Base-by-base conservation (phyloP, 2,113 vertebrate genomes). In the Corythoichthys intestinalis region DNA sequence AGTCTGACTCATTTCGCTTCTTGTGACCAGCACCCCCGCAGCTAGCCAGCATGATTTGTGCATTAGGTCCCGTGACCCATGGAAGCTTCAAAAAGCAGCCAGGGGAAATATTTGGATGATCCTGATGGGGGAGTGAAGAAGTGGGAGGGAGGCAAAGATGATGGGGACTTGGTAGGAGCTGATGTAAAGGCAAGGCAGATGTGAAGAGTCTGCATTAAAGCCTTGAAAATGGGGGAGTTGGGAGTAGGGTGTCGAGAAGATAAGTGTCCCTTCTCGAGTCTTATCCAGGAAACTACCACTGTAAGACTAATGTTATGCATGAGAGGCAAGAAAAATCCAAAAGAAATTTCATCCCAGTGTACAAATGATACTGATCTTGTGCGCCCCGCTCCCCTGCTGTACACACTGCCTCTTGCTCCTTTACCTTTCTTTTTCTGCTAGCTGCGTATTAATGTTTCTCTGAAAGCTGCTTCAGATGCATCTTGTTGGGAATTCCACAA, bases 1-100 rank as follows among this genome's bases (percentile, higher is more conserved):
- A 85, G 73, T 88, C 88, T 84, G 78, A 85, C 83, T 86, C 77
- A 73, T 83, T 85, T 84, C 75, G 89, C 85, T 75, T 70, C 88
- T 88, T 87, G 91, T 85, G 88, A 73, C 82, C 70, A 66, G 82
- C 87, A 85, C 89, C 92, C 91, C 90, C 90, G 91, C 88, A 65
- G 86, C 91, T 84, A 87, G 82, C 87, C 88, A 92, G 90, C 88
- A 93, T 97, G 96, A 98, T 97, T 98, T 98, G 95, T 97, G 94
- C 93, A 93, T 71, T 71, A 88, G 92, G 94, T 95, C 93, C 88
- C 89, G 89, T 95, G 94, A 97, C 95, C 95, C 91, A 90, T 89
- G 71, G 90, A 93, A 93, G 94, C 94, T 95, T 96, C 87, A 93
- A 94, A 93, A 92, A 91, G 93, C 80, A 69, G 82, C 72, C 78